Percentiles rank a stretch among this genome's conserved stretches.
These are phyloP conservation scores for Sorex maritimensis DNA, from an alignment of 2,797 vertebrate species.

Conservation along the genomic window DNA sequence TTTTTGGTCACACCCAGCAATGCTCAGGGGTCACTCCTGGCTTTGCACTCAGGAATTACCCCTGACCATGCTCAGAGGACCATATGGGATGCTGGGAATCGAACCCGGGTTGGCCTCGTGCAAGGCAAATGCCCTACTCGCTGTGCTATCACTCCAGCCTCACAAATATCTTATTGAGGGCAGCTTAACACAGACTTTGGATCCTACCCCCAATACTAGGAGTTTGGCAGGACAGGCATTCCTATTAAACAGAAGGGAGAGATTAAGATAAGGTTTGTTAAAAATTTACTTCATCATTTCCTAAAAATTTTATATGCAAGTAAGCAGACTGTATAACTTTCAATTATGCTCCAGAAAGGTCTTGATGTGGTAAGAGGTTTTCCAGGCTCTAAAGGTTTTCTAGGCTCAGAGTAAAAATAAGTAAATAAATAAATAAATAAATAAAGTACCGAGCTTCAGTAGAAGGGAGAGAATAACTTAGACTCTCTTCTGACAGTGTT, in stretches of 20 bases:
- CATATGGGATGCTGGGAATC: too few species aligned
- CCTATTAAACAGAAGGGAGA: background rate
- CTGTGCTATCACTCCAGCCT: too few species aligned
- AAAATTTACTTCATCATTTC: background rate
- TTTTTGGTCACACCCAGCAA: too few species aligned
- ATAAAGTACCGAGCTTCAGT: background rate
- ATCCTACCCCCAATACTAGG: background rate
- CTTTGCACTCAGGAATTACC: too few species aligned
- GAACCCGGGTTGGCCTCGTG: too few species aligned
- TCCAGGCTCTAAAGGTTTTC: background rate
- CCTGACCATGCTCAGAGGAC: too few species aligned
- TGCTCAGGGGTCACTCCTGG: too few species aligned
- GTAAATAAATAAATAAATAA: background rate
- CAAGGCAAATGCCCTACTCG: too few species aligned
- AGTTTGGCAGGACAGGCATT: background rate
- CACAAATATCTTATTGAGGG: background rate
- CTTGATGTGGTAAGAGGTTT: background rate
- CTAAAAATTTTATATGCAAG: background rate
- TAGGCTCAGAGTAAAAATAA: background rate
- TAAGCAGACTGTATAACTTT: background rate
- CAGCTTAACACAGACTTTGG: background rate
- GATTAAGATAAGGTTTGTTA: conserved; percentile 2
- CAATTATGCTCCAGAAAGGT: background rate
- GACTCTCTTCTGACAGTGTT: too few species aligned
- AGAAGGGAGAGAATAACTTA: too few species aligned